Evolutionary conservation across 2,888 invertebrate genomes (phyloP), one percentile per base, ranked within the genome.

Genomic region (Cerastoderma edule): DNA sequence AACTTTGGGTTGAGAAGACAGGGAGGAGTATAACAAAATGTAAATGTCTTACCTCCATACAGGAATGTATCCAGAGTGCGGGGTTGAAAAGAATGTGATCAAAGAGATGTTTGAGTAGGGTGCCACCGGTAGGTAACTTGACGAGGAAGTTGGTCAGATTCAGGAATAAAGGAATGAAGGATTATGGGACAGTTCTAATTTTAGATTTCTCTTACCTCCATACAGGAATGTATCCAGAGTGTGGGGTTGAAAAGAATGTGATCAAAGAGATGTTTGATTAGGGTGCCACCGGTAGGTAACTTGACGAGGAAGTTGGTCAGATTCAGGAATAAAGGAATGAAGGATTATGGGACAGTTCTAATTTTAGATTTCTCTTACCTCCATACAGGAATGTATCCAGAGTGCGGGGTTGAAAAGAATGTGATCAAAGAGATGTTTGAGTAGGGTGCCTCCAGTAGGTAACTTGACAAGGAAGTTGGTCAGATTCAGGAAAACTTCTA

Each of bases 1-100:
- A n/a, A n/a, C n/a, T n/a, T n/a, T n/a, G n/a, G n/a, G n/a, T n/a
- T n/a, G n/a, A n/a, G n/a, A n/a, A n/a, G n/a, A n/a, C n/a, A n/a
- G n/a, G n/a, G n/a, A n/a, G n/a, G n/a, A n/a, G n/a, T n/a, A n/a
- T n/a, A n/a, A n/a, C n/a, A n/a, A n/a, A n/a, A n/a, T n/a, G n/a
- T n/a, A n/a, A n/a, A 6, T 56, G 10, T 8, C 81, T 67, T 80
- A 99, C 99, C 83, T 97, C 96, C 39, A 99, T 97, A 66, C 98
- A 97, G 16, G 99, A 98, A 94, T 99, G 97, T 91, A 99, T 99
- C 99, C 99, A 99, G 80, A 99, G 94, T 35, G 98, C 97, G 10
- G 99, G 99, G 95, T 99, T 99, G 95, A 99, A 99, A 85, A 99
- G 95, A 76, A 99, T 96, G 94, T 99, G 98, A 94, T 99, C 99